Percentiles rank a stretch among this genome's conserved stretches.
These are phyloP conservation scores for Rugalucina vietnamica DNA, from an alignment of 2,888 invertebrate genomes.

Conservation along the genomic window DNA sequence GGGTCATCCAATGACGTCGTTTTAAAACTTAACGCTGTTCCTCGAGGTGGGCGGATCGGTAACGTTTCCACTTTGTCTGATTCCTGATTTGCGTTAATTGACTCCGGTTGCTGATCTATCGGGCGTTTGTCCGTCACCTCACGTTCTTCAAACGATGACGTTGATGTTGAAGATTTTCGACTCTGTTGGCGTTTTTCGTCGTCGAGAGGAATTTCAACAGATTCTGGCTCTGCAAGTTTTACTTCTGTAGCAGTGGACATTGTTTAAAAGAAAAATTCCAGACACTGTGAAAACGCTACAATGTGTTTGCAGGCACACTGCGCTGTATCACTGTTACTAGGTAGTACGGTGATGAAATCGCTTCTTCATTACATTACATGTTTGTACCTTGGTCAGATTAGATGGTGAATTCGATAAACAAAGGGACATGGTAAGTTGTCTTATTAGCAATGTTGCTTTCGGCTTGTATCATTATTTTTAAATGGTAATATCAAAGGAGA, in stretches of 20 bases:
- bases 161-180: slow-evolving; percentile 56
- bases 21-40: slow-evolving; percentile 39
- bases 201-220: neutral
- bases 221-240: neutral
- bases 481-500: too few species aligned
- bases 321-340: too few species aligned
- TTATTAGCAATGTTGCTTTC: too few species aligned
- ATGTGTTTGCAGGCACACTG: too few species aligned
- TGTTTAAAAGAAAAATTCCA: too few species aligned
- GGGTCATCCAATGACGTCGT: slow-evolving; percentile 53
- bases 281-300: too few species aligned
- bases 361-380: too few species aligned
- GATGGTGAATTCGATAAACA: too few species aligned
- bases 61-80: slow-evolving; percentile 11
- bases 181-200: neutral
- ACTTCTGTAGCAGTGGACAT: neutral
- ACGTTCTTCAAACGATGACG: slow-evolving; percentile 59
- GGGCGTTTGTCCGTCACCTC: slow-evolving; percentile 3
- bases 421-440: too few species aligned
- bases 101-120: neutral
- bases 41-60: slow-evolving; percentile 18
- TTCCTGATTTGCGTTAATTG: slow-evolving; percentile 9
- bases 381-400: too few species aligned
- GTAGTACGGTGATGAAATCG: too few species aligned
- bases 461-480: too few species aligned